Conservation (phyloP, 2,797 vertebrate genomes). For the Emys orbicularis region DNA sequence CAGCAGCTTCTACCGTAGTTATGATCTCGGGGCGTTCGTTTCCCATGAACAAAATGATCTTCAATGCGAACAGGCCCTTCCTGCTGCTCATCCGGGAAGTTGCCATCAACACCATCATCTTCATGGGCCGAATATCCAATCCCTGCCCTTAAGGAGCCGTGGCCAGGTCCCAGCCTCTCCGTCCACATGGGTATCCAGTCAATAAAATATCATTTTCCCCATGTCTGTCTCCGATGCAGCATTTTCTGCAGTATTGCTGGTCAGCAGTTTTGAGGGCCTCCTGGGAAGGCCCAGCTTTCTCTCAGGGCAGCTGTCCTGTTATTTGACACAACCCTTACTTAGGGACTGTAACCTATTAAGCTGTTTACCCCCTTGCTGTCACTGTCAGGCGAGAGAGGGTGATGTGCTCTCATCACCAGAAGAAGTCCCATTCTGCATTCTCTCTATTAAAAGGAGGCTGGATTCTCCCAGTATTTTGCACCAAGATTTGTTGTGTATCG, state of each 20-base stretch:
- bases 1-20: slow-evolving; percentile 84
- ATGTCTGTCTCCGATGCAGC: neutral
- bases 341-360: neutral
- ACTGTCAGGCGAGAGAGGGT: neutral
- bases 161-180: neutral
- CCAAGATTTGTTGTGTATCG: neutral
- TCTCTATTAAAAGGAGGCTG: neutral
- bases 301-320: neutral
- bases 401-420: neutral
- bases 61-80: slow-evolving; percentile 91
- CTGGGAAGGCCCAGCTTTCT: neutral
- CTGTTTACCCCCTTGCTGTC: neutral
- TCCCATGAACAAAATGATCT: slow-evolving; percentile 82
- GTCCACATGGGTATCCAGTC: neutral
- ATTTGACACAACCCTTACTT: slow-evolving; percentile 10
- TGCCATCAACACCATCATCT: slow-evolving; percentile 91
- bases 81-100: slow-evolving; percentile 93
- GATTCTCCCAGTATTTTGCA: neutral
- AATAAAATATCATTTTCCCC: slow-evolving; percentile 54
- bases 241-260: neutral
- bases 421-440: neutral
- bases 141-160: slow-evolving; percentile 81
- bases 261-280: neutral
- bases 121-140: slow-evolving; percentile 90
- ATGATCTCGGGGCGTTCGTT: slow-evolving; percentile 88